Base-by-base conservation (phyloP, 2,113 vertebrate genomes). In the Erythrolamprus reginae region DNA sequence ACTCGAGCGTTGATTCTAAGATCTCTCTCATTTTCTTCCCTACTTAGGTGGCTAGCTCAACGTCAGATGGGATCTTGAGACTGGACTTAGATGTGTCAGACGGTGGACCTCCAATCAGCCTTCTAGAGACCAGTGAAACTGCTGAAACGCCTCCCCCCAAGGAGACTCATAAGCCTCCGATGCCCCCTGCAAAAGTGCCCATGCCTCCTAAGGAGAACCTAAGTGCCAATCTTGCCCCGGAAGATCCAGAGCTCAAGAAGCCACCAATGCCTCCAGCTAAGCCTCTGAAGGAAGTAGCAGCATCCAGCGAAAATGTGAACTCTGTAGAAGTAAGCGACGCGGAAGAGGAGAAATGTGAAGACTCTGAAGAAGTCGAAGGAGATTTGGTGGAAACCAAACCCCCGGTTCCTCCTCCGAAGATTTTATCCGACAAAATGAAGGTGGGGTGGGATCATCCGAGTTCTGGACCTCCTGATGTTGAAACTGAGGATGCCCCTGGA, bases 51-150 rank as follows among this genome's bases (percentile, higher is more conserved):
- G 98, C 98, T 85, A 97, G 65, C 5, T 94, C 97, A 45, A 97
- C 97, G 5, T 98, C 97, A 38, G 98, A 99, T n/a, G 98, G 98
- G 6, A 96, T 98, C 93, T 93, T 97, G 65, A 97, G 98, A 88
- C 95, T 99, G 88, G 98, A 99, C 93, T 97, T 99, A 17, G 98
- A 98, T 51, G 93, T 96, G 48, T 96, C 96, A 0, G 96, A 98
- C 93, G 95, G 92, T 0, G 93, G 96, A 42, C 96, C 97, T 0
- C 96, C 97, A 10, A 97, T 94, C 89, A 96, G 96, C 7, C 87
- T 94, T 89, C 33, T 86, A 28, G 47, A 55, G 33, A n/a, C 93
- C 82, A 93, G 89, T 13, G 94, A 97, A 77, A 92, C 86, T 5
- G 92, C 89, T 52, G 92, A 91, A 8, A 90, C 13, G 2, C 84